These are phyloP conservation scores for Hippocampus abdominalis DNA, from an alignment of 2,113 vertebrate species.

Conservation along the genomic window DNA sequence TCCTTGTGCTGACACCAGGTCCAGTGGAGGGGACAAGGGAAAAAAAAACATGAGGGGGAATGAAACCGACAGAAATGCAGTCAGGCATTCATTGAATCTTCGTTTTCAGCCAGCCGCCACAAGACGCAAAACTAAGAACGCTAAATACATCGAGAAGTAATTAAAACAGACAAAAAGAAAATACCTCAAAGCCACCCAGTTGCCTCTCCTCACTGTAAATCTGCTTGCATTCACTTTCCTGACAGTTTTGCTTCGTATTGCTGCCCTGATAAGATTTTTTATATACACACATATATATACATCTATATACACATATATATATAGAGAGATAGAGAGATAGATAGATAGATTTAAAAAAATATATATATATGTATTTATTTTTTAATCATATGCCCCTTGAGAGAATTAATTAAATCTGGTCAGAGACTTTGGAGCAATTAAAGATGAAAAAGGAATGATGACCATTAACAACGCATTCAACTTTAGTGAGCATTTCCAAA, in stretches of 20 bases:
- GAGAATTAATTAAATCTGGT: constrained; percentile 51
- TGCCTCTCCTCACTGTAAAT: constrained; percentile 4
- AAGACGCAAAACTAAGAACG: constrained; percentile 35
- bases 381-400: constrained; percentile 19
- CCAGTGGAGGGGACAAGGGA: constrained; percentile 20
- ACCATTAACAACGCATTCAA: neutral
- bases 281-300: neutral
- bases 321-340: too few species aligned
- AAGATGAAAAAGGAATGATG: constrained; percentile 6
- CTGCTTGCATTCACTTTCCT: constrained; percentile 9
- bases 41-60: constrained; percentile 2
- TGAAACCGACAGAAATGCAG: constrained; percentile 22
- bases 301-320: too few species aligned
- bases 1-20: constrained; percentile 44
- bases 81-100: constrained; percentile 24
- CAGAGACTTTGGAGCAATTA: constrained; percentile 27
- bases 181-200: constrained; percentile 25
- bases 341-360: too few species aligned
- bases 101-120: constrained; percentile 43
- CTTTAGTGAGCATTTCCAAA: neutral
- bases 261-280: constrained; percentile 15
- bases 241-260: constrained; percentile 1
- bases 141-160: constrained; percentile 46
- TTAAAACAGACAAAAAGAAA: constrained; percentile 46
- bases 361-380: constrained; percentile 14